phyloP scores from a whole-genome alignment of 2,888 invertebrate genomes.

The Tinea pellionella region DNA sequence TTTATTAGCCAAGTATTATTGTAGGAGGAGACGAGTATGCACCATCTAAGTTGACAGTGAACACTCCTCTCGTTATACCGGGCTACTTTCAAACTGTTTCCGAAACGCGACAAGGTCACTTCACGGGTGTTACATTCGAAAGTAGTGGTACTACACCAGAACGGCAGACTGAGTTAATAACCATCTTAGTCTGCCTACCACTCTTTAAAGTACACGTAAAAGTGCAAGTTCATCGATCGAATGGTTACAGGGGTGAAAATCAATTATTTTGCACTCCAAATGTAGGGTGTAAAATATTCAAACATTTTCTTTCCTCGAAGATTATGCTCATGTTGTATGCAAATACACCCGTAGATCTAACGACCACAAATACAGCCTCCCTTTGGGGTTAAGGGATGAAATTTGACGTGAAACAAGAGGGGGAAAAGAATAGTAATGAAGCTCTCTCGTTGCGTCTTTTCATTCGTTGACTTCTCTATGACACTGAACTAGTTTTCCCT shows the following conservation, averaged over 20 bases:
- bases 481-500: neutral
- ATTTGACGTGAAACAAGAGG: neutral
- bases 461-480: neutral
- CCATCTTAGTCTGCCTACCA: too few species aligned
- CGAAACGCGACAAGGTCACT: too few species aligned
- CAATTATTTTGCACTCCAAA: constrained; percentile 2
- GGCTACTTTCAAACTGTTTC: too few species aligned
- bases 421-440: neutral
- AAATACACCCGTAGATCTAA: neutral
- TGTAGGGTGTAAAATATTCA: neutral
- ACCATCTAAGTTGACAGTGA: too few species aligned
- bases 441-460: neutral
- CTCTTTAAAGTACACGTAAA: too few species aligned
- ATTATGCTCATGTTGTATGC: constrained; percentile 6
- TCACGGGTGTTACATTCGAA: too few species aligned
- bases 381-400: constrained; percentile 4
- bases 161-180: too few species aligned
- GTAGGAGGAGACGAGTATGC: too few species aligned
- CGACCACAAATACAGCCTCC: neutral
- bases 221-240: too few species aligned
- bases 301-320: constrained; percentile 4
- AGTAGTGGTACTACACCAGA: too few species aligned
- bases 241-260: neutral
- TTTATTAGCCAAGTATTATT: too few species aligned
- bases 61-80: too few species aligned